Percentiles rank a stretch among this genome's conserved stretches.
These are phyloP conservation scores for Noctua pronuba DNA, from an alignment of 2,888 invertebrate species.

Conservation along the genomic window DNA sequence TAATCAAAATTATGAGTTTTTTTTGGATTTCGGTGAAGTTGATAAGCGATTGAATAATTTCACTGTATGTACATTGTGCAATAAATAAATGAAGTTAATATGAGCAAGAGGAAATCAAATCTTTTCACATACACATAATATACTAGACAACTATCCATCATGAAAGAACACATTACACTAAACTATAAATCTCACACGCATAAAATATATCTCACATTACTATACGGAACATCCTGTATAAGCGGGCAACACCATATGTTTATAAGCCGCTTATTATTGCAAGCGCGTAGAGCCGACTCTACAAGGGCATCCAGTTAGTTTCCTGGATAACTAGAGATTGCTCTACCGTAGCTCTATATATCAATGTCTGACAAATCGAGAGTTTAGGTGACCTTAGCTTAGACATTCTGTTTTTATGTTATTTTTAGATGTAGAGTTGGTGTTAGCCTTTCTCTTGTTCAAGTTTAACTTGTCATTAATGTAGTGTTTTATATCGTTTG, in stretches of 20 bases:
- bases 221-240: constrained; percentile 59
- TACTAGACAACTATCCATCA: neutral
- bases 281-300: constrained; percentile 65
- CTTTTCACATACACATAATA: too few relatives aligned
- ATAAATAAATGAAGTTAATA: neutral
- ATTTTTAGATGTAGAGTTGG: constrained; percentile 40
- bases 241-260: constrained; percentile 64
- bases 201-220: constrained; percentile 25
- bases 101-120: neutral
- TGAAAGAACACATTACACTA: neutral
- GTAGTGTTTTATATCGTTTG: neutral
- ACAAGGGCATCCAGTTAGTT: constrained; percentile 87
- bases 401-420: constrained; percentile 36
- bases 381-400: constrained; percentile 61
- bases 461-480: neutral
- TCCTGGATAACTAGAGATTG: constrained; percentile 82
- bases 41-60: neutral
- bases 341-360: constrained; percentile 71
- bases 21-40: neutral
- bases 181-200: constrained; percentile 18
- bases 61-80: neutral
- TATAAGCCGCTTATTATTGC: constrained; percentile 66
- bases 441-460: constrained; percentile 39
- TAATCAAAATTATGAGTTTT: neutral
- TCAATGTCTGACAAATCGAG: constrained; percentile 57